Base-by-base conservation (phyloP, 2,888 invertebrate genomes). In the Sinopyrophorus schimmeli region DNA sequence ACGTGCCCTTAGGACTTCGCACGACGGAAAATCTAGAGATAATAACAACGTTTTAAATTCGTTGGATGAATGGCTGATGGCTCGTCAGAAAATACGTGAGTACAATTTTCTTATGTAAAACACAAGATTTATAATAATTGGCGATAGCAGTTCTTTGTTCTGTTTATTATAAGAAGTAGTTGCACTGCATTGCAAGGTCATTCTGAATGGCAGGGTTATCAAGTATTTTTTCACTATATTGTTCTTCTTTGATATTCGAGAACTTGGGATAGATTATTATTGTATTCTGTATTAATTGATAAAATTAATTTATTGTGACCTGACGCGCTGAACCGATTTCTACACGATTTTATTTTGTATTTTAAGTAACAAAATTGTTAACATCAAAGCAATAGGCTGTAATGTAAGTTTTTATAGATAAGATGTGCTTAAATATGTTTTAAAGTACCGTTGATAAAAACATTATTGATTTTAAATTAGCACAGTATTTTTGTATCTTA, bases 51-150 rank as follows among this genome's bases (percentile, higher is more conserved):
- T 76, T 69, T 70, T 73, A 47, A 70, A 74, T 55, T 75, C 75
- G n/a, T 62, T 80, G 53, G 79, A 79, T 34, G 78, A 79, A 53
- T 80, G 79, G 79, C 64, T 78, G 31, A 72, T 77, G 67, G 74
- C 76, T 54, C 69, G 74, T 61, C 72, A 74, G 50, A 74, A 74
- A 68, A 69, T 75, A 53, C 70, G 74, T 74, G 64, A 72, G 71
- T 68, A 26, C 7, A 34, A 26, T 42, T n/a, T n/a, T n/a, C n/a
- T n/a, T n/a, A n/a, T n/a, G n/a, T n/a, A n/a, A n/a, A 28, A 28
- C 18, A 18, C 18, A 5, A 5, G 18, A 5, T 18, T 18, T 18
- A 18, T 4, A 21, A 2, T 21, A 21, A 2, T 5, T 21, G 21
- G n/a, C 10, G 7, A 32, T 32, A 4, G 9, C 16, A 12, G 3